phyloP scores from a whole-genome alignment of 2,888 invertebrate species.

The Thera britannica region DNA sequence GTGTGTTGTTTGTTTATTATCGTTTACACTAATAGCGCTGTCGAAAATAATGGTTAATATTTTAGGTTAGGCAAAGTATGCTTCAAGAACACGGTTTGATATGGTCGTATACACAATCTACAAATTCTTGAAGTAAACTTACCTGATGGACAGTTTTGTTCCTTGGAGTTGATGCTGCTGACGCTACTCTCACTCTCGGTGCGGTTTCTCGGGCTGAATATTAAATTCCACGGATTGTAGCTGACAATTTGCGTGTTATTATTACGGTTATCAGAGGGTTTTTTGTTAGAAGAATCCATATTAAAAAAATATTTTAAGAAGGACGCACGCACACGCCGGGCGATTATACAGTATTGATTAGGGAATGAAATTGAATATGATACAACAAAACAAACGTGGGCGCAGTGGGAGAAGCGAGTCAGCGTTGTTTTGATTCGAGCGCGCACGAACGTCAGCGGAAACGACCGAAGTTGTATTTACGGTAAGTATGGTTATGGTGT shows the following conservation, averaged over 20 bases:
- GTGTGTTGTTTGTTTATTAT: conserved; percentile 32
- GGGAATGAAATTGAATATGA: conserved; percentile 56
- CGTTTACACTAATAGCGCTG: background rate
- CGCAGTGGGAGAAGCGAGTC: conserved; percentile 42
- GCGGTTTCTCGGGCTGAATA: conserved; percentile 70
- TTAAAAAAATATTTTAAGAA: conserved; percentile 30
- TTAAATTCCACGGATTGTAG: conserved; percentile 76
- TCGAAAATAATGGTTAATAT: too few relatives aligned
- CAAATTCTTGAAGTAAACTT: conserved; percentile 39
- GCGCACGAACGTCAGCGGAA: conserved; percentile 65
- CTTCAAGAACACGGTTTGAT: too few relatives aligned
- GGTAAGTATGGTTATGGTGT: conserved; percentile 42
- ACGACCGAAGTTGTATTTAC: conserved; percentile 65
- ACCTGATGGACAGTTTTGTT: conserved; percentile 68
- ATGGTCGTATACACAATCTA: background rate
- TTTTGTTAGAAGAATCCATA: conserved; percentile 72
- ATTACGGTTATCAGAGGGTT: conserved; percentile 56
- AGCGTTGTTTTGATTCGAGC: conserved; percentile 75
- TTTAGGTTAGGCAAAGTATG: too few relatives aligned
- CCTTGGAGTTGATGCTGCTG: conserved; percentile 67
- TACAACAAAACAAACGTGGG: conserved; percentile 34
- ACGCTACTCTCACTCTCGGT: conserved; percentile 77
- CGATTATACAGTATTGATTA: conserved; percentile 64
- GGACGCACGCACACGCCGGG: conserved; percentile 59
- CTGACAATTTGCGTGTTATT: conserved; percentile 54